Evolutionary conservation across 30 jellyfish, hydroid and myxozoan species (phyloP).

Genomic region (Turritopsis dohrnii): DNA sequence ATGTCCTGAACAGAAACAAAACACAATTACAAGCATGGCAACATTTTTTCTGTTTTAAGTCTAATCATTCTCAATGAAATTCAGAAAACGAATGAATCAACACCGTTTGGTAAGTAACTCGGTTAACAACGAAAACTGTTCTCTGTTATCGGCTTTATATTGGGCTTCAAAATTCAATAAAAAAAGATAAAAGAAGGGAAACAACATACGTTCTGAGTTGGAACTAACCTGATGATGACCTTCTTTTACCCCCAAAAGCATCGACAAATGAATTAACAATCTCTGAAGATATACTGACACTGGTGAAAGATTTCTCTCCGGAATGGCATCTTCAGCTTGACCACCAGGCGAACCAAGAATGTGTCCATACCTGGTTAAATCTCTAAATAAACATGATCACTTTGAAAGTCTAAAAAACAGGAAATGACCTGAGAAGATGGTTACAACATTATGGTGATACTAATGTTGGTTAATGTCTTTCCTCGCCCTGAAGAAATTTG

Average conservation of each 20-base stretch:
- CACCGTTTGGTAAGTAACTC: too few species aligned
- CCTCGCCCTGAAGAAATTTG: too few species aligned
- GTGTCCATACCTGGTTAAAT: conserved; percentile 50
- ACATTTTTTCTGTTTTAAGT: not conserved
- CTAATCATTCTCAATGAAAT: too few species aligned
- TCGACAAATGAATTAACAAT: conserved; percentile 38
- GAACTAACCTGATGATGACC: conserved; percentile 30
- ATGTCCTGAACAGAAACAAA: not conserved
- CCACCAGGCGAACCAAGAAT: conserved; percentile 36
- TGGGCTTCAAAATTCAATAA: not conserved
- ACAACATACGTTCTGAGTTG: not conserved
- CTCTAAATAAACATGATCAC: conserved; percentile 14
- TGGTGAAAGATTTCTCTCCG: conserved; percentile 42
- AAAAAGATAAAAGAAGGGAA: not conserved
- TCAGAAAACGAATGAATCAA: too few species aligned
- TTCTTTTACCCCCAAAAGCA: conserved; percentile 38
- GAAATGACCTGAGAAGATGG: not conserved
- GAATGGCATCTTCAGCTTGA: conserved; percentile 31
- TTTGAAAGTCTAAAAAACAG: not conserved
- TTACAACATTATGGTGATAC: not conserved
- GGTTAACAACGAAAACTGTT: conserved; percentile 20
- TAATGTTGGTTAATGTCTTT: too few species aligned
- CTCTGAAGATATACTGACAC: conserved; percentile 37
- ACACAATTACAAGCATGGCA: too few species aligned
- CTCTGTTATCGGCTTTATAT: conserved; percentile 8